Evolutionary conservation across 1,140 invertebrate species (phyloP), one percentile per base, ranked within the genome.

Genomic region (Ceratina japonica): DNA sequence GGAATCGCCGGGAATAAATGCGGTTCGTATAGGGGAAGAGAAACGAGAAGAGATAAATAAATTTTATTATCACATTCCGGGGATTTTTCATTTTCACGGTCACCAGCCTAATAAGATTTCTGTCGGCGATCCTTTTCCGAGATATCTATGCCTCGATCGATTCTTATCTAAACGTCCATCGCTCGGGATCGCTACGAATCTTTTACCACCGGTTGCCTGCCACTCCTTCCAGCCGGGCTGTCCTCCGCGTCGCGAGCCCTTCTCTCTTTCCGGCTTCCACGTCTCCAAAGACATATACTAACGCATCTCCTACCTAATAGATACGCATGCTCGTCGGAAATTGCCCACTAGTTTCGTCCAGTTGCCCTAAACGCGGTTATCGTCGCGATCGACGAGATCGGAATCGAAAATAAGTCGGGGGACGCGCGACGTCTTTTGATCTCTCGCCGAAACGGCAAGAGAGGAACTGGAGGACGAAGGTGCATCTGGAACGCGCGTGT

Each of bases 51-150:
- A 73, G 63, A 71, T 56, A 85, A 79, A 85, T 81, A 83, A 83
- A 83, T 86, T 84, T 83, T 80, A 88, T 88, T 87, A 87, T 85
- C 86, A 85, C 87, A 87, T 86, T 81, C 69, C 52, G 70, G 56
- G 27, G 82, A 86, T 88, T 88, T 87, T 88, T 88, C 87, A 88
- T 82, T 75, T 66, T 63, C 77, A 24, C n/a, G 64, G 56, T 37
- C 18, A 31, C 44, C 27, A 71, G 22, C 70, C 63, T 51, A 16
- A n/a, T 52, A 73, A 85, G 79, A 84, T 77, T 82, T 86, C 79
- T 65, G 76, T 83, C 84, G 84, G 82, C 70, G 82, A 80, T 82
- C 84, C 64, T 63, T 44, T 58, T 87, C 72, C 37, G 8, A 85
- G 80, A 87, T 87, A 77, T 27, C 72, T 61, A 86, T 44, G 10